phyloP scores from a whole-genome alignment of 2,113 vertebrate species.

The Polypterus bichir region DNA sequence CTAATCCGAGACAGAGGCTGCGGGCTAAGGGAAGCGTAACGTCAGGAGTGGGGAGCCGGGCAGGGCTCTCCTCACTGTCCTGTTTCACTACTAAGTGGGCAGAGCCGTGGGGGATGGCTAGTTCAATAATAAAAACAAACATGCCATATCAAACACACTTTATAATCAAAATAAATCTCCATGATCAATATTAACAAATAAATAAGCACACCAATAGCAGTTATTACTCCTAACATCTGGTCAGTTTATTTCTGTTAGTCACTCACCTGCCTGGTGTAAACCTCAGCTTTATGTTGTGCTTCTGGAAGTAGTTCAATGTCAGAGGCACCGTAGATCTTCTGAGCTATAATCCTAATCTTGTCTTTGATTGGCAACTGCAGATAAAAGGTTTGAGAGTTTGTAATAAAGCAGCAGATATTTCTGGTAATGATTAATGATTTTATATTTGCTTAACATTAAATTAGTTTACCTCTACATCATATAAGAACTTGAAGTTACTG shows the following conservation, averaged over 20 bases:
- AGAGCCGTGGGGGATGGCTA: no score
- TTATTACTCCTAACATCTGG: not conserved
- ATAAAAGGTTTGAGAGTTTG: not conserved
- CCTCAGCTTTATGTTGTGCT: conserved; percentile 72
- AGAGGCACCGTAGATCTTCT: conserved; percentile 87
- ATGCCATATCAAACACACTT: not conserved
- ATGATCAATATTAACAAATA: not conserved
- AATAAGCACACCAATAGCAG: not conserved
- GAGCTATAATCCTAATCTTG: conserved; percentile 86
- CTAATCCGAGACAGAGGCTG: no score
- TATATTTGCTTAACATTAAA: no score
- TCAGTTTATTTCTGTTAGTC: not conserved
- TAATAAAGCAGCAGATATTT: no score
- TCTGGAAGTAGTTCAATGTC: conserved; percentile 84
- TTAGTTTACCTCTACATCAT: conserved; percentile 66
- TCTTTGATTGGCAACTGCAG: conserved; percentile 70
- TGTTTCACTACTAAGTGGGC: no score
- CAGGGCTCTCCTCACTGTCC: no score
- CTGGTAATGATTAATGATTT: no score
- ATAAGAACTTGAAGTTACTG: conserved; percentile 81
- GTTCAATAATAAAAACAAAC: no score
- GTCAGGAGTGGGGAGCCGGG: no score
- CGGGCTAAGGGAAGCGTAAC: no score
- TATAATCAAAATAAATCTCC: not conserved
- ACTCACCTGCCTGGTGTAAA: conserved; percentile 87